Conservation (phyloP, 2,797 vertebrate genomes). For the Pseudotriccus pelzelni region DNA sequence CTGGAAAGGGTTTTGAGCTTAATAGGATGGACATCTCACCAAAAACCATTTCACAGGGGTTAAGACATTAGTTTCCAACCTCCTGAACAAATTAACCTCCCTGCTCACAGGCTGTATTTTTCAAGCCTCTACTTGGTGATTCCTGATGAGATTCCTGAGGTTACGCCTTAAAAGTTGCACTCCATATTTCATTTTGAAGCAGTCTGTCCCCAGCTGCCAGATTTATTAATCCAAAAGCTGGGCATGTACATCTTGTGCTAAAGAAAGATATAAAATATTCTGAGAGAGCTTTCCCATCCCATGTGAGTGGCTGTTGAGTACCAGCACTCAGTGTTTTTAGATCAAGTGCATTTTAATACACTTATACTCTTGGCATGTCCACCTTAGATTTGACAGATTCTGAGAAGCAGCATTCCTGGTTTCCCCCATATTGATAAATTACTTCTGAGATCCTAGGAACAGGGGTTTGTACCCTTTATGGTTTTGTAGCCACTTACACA, state of each 20-base stretch:
- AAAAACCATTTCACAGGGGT: slow-evolving; percentile 2
- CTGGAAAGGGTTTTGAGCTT: not conserved
- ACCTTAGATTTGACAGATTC: not conserved
- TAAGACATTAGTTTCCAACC: not conserved
- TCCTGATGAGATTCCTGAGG: slow-evolving; percentile 55
- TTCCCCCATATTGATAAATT: not conserved
- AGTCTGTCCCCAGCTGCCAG: slow-evolving; percentile 2
- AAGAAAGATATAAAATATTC: slow-evolving; percentile 10
- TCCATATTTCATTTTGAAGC: slow-evolving; percentile 49
- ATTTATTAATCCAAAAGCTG: slow-evolving; percentile 52
- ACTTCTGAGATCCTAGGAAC: not conserved
- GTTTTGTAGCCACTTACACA: not conserved
- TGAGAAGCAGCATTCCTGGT: not conserved
- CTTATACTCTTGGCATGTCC: not conserved
- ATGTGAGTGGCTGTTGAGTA: not conserved
- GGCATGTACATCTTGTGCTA: not conserved
- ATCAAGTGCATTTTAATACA: not conserved
- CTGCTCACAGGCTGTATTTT: not conserved
- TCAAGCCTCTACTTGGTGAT: not conserved
- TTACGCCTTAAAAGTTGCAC: slow-evolving; percentile 36
- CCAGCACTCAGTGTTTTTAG: not conserved
- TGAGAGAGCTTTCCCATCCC: not conserved
- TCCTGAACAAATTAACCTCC: slow-evolving; percentile 8
- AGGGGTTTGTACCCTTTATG: not conserved
- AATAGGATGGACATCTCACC: not conserved